Base-by-base conservation (phyloP, 2,888 invertebrate genomes). In the Acanthoscelides obtectus region DNA sequence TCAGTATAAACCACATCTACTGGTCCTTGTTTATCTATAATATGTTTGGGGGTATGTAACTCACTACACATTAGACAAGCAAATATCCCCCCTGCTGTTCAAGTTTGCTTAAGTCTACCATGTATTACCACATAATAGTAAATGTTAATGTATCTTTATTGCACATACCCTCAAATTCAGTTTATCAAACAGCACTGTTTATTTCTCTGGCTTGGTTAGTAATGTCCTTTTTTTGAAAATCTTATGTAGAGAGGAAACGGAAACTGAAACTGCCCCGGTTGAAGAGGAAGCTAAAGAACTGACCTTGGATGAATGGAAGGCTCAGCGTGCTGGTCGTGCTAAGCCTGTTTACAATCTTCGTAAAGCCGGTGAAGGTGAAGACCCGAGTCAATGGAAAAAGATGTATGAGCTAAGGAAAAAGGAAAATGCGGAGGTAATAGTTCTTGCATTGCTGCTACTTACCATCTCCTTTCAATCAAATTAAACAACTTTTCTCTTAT, bases 261-360 rank as follows among this genome's bases (percentile, higher is more conserved):
- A 83, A 74, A 82, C 82, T 25, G 84, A 83, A 77, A 75, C 79
- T 67, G 75, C 80, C 0, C 84, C 86, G 0, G 88, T 88, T 70
- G 94, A 94, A 81, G 94, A 94, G 77, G 94, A 93, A 84, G 90
- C 93, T 69, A 93, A 93, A 81, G 94, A 94, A 87, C 89, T 98
- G 84, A 98, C 98, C 64, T 88, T 97, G 79, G 97, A 97, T 83
- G 97, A 98, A 89, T 98, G 95, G 92, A 96, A 96, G 86, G 96
- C 95, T 72, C 88, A 94, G 81, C 93, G 94, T 81, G 91, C 92
- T 81, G 89, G 90, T 82, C 92, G 96, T 79, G 90, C 90, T 74
- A 94, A 95, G 85, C 95, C 97, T 69, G 92, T 93, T 80, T 98
- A 92, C 86, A 97, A 98, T 85, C 87, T 97, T 82, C 92, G 98